A percentile compares a stretch with the other conserved stretches of the same genome.
These are phyloP conservation scores for Chitala chitala DNA, from an alignment of 2,113 vertebrate genomes.

Conservation along the genomic window DNA sequence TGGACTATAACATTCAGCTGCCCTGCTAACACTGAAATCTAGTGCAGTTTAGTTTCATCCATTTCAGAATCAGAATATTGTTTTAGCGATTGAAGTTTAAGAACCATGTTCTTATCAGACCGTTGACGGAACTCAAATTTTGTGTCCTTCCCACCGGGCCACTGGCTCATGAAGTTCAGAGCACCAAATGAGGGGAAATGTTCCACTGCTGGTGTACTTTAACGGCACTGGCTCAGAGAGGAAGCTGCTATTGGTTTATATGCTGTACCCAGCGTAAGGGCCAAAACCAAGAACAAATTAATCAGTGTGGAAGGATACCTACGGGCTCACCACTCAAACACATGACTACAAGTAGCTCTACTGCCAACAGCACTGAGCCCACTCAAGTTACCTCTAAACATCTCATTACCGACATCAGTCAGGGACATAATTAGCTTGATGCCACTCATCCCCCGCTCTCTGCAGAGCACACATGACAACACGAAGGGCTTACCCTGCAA, in stretches of 20 bases:
- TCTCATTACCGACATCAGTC: slow-evolving; percentile 49
- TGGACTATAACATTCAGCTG: too few species aligned
- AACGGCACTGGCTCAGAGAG: too few species aligned
- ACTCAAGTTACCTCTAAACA: slow-evolving; percentile 48
- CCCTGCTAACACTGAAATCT: too few species aligned
- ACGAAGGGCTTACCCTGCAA: background rate
- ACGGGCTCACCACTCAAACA: background rate
- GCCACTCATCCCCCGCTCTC: slow-evolving; percentile 19
- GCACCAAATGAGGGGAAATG: background rate
- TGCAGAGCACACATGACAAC: background rate
- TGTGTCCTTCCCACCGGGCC: background rate
- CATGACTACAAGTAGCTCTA: background rate
- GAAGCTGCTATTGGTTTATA: too few species aligned
- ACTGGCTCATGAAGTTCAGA: background rate
- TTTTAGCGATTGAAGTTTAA: too few species aligned
- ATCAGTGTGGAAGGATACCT: slow-evolving; percentile 30
- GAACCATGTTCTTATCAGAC: too few species aligned
- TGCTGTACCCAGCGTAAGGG: too few species aligned
- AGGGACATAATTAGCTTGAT: slow-evolving; percentile 48
- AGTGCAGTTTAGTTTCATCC: too few species aligned
- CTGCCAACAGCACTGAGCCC: slow-evolving; percentile 17
- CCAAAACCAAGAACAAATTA: background rate
- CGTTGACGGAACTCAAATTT: too few species aligned
- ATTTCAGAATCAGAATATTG: too few species aligned
- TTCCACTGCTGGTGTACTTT: too few species aligned